Evolutionary conservation across 2,797 vertebrate species (phyloP).

Genomic region (Muraenolepis orangiensis): DNA sequence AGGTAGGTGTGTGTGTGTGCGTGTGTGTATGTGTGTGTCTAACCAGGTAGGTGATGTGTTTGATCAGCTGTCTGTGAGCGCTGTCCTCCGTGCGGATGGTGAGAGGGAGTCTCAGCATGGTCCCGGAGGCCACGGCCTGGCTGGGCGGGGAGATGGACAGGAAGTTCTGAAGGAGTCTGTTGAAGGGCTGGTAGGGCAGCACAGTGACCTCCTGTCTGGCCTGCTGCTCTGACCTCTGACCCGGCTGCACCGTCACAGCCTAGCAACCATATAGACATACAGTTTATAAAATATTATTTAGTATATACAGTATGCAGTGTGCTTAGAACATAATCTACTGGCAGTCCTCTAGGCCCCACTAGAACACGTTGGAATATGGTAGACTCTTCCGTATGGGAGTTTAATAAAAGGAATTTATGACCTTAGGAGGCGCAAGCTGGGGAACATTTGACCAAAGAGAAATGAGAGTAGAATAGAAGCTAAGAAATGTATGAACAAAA

Average conservation of each 20-base stretch:
- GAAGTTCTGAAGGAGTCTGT: conserved; percentile 13
- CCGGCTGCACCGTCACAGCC: conserved; percentile 56
- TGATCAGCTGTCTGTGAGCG: conserved; percentile 30
- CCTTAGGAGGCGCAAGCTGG: too few relatives aligned
- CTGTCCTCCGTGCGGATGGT: conserved; percentile 12
- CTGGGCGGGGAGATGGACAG: conserved; percentile 53
- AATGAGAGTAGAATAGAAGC: too few relatives aligned
- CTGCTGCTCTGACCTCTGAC: conserved; percentile 64
- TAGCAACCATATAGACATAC: conserved; percentile 22
- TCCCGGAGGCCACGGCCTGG: conserved; percentile 39
- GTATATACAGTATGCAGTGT: too few relatives aligned
- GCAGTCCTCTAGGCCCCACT: too few relatives aligned
- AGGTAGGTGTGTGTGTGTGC: too few relatives aligned
- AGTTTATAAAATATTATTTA: too few relatives aligned
- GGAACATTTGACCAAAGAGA: too few relatives aligned
- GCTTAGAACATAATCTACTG: too few relatives aligned
- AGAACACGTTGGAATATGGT: too few relatives aligned
- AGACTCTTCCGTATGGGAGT: too few relatives aligned
- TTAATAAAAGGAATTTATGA: too few relatives aligned
- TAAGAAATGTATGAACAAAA: too few relatives aligned
- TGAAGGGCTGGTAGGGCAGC: conserved; percentile 3
- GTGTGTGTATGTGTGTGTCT: conserved; percentile 25
- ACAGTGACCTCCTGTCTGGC: conserved; percentile 40
- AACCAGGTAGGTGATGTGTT: conserved; percentile 68
- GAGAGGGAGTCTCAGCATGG: conserved; percentile 37